phyloP scores from a whole-genome alignment of 2,113 vertebrate species.

The Asarcornis scutulata region DNA sequence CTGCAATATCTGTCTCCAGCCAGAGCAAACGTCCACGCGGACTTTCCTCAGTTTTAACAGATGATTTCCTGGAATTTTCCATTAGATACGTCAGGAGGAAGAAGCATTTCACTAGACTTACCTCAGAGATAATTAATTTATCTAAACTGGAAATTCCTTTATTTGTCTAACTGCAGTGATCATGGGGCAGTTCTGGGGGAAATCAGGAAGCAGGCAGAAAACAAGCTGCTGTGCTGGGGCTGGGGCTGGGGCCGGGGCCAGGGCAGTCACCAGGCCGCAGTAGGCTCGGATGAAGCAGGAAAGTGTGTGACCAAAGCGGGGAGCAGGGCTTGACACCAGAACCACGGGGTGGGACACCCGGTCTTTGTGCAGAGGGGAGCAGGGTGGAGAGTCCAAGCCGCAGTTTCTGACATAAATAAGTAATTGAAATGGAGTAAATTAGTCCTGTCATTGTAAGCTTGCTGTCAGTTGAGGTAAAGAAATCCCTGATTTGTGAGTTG shows the following conservation, averaged over 20 bases:
- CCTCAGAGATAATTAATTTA: not conserved
- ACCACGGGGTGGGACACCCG: not conserved
- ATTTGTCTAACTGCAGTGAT: not conserved
- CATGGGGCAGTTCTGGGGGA: not conserved
- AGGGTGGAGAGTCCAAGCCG: not conserved
- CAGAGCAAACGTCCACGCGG: not conserved
- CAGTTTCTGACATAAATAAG: not conserved
- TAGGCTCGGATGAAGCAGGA: not conserved
- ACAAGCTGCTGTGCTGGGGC: not conserved
- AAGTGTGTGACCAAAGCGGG: not conserved
- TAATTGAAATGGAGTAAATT: not conserved
- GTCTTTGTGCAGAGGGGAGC: not conserved
- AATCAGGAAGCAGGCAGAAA: not conserved
- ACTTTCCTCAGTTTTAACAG: not conserved
- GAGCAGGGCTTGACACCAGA: not conserved
- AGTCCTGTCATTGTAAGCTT: not conserved
- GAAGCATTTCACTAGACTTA: not conserved
- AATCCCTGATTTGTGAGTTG: not conserved
- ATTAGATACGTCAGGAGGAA: not conserved
- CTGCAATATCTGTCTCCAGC: not conserved
- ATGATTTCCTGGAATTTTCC: constrained; percentile 40
- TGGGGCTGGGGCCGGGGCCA: not conserved
- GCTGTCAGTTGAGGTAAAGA: not conserved
- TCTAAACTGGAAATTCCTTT: not conserved
- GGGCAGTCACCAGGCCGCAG: not conserved